Evolutionary conservation across 1,140 invertebrate species (phyloP).

Genomic region (Trachelipus rathkii): DNA sequence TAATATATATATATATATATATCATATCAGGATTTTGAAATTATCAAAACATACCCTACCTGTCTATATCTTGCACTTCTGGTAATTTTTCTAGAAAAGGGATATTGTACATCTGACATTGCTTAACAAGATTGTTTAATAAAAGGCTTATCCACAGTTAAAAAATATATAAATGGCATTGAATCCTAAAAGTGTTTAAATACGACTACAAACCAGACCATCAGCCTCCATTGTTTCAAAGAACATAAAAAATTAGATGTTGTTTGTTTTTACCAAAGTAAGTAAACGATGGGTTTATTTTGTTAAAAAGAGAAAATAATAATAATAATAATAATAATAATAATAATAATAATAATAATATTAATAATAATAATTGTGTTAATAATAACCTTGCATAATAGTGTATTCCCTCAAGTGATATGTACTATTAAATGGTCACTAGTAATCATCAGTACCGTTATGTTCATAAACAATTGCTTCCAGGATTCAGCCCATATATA

Average conservation of each 20-base stretch:
- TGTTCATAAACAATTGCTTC: too few relatives aligned
- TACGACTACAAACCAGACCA: constrained; percentile 91
- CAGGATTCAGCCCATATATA: too few relatives aligned
- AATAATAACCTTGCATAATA: not conserved
- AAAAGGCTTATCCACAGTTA: constrained; percentile 73
- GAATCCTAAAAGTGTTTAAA: constrained; percentile 89
- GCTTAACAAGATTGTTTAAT: constrained; percentile 78
- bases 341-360: too few relatives aligned
- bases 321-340: too few relatives aligned
- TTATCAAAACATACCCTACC: too few relatives aligned
- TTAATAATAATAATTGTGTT: not conserved
- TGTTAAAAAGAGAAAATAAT: not conserved
- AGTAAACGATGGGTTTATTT: not conserved
- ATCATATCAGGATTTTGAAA: too few relatives aligned
- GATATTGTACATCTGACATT: constrained; percentile 80
- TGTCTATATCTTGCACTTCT: constrained; percentile 50
- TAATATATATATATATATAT: too few relatives aligned
- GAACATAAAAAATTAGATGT: constrained; percentile 58
- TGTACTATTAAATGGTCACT: not conserved
- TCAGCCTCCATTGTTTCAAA: constrained; percentile 99
- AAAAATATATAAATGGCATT: constrained; percentile 79
- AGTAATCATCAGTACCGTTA: too few relatives aligned
- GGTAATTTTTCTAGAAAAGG: constrained; percentile 64
- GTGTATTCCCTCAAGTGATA: not conserved
- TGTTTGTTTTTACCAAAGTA: not conserved